A percentile compares a stretch with the other conserved stretches of the same genome.
Evolutionary conservation across 1,140 invertebrate genomes (phyloP).

Genomic region (Drosophila mauritiana): DNA sequence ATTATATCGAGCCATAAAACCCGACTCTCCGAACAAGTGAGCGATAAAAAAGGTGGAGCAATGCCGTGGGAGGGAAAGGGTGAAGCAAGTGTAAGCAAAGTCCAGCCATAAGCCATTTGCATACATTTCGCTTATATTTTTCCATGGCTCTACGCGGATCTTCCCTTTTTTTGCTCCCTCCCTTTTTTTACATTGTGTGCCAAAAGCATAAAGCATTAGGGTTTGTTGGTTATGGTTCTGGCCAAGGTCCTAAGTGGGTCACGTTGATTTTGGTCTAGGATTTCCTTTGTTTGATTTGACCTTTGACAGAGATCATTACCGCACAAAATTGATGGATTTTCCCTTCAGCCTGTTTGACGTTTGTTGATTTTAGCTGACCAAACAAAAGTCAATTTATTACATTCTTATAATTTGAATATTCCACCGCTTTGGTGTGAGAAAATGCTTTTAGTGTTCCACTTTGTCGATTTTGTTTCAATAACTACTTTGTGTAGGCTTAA

Average conservation of each 20-base stretch:
- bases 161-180: neutral
- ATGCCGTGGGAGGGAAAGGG: slow-evolving; percentile 20
- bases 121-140: slow-evolving; percentile 63
- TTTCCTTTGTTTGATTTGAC: slow-evolving; percentile 53
- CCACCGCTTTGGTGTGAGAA: neutral
- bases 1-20: slow-evolving; percentile 53
- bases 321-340: slow-evolving; percentile 52
- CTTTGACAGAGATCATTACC: slow-evolving; percentile 51
- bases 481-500: no score
- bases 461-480: no score
- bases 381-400: slow-evolving; percentile 31
- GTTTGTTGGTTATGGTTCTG: slow-evolving; percentile 12
- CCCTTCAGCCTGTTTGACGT: slow-evolving; percentile 19
- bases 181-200: slow-evolving; percentile 18
- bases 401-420: slow-evolving; percentile 29
- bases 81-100: slow-evolving; percentile 72
- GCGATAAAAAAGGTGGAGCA: slow-evolving; percentile 51
- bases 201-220: slow-evolving; percentile 41
- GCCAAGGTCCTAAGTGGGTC: slow-evolving; percentile 45
- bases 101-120: slow-evolving; percentile 70
- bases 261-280: slow-evolving; percentile 40
- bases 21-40: slow-evolving; percentile 37
- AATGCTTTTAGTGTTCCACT: neutral
- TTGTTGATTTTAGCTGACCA: slow-evolving; percentile 29
- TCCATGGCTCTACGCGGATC: slow-evolving; percentile 1